A percentile compares a stretch with the other conserved stretches of the same genome.
phyloP scores from a whole-genome alignment of 1,140 invertebrate genomes.

The Drosophila bocqueti region DNA sequence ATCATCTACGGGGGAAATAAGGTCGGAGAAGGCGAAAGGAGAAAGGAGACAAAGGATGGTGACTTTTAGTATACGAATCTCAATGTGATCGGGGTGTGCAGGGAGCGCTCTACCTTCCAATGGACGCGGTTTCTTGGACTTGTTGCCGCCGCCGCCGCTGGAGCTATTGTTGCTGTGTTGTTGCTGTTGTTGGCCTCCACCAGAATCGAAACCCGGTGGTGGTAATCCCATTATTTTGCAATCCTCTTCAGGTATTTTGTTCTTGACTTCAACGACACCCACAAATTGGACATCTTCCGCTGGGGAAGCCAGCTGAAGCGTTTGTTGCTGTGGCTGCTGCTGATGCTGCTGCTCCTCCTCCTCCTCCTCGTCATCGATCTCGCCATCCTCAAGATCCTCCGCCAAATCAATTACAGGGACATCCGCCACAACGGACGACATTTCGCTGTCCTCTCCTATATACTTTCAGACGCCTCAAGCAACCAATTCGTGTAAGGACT shows the following conservation, averaged over 20 bases:
- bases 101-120: constrained; percentile 60
- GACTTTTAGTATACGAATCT: background rate
- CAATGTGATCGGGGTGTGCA: background rate
- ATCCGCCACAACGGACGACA: constrained; percentile 48
- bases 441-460: constrained; percentile 17
- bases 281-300: constrained; percentile 59
- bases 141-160: constrained; percentile 9
- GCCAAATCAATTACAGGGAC: constrained; percentile 56
- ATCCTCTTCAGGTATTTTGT: constrained; percentile 52
- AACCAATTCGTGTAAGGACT: background rate
- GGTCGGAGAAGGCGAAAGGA: too few species aligned
- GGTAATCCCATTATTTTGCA: constrained; percentile 47
- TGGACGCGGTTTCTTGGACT: constrained; percentile 64
- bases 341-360: constrained; percentile 68
- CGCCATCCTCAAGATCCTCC: constrained; percentile 88
- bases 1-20: constrained; percentile 86
- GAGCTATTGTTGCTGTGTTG: background rate
- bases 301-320: constrained; percentile 10
- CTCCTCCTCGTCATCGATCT: constrained; percentile 87
- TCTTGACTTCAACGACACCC: constrained; percentile 46
- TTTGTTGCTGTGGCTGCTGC: constrained; percentile 19
- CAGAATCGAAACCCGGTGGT: constrained; percentile 1
- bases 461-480: background rate
- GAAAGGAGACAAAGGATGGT: background rate
- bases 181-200: background rate